These are phyloP conservation scores for Nomada flava DNA, from an alignment of 2,888 invertebrate genomes.

Conservation along the genomic window DNA sequence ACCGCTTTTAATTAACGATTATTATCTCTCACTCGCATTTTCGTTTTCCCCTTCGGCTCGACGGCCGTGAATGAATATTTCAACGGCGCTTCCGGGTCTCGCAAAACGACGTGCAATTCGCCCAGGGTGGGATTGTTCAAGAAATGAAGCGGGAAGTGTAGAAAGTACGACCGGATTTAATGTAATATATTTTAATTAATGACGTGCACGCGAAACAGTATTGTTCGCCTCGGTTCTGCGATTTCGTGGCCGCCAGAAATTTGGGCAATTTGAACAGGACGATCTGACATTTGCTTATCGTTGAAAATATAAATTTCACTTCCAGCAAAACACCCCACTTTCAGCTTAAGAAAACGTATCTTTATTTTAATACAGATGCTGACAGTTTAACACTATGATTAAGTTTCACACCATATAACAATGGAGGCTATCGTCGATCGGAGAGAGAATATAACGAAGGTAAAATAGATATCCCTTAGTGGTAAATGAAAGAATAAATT, in stretches of 20 bases:
- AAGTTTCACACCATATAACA: too few species aligned
- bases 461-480: neutral
- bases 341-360: too few species aligned
- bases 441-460: neutral
- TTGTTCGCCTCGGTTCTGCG: neutral
- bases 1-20: slow-evolving; percentile 40
- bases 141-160: neutral
- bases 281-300: too few species aligned
- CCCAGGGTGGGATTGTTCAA: slow-evolving; percentile 16
- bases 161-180: neutral
- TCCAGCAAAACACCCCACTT: too few species aligned
- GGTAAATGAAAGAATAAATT: neutral
- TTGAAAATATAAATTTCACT: too few species aligned
- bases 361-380: too few species aligned
- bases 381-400: too few species aligned
- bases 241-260: neutral
- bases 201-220: neutral
- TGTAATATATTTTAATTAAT: slow-evolving; percentile 15
- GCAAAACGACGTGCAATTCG: slow-evolving; percentile 13
- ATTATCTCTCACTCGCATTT: slow-evolving; percentile 24
- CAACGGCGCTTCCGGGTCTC: neutral
- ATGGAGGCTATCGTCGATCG: too few species aligned
- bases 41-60: neutral
- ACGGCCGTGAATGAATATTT: slow-evolving; percentile 26
- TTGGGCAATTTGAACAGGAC: too few species aligned